Evolutionary conservation across 2,888 invertebrate genomes (phyloP).

Genomic region (Antheraea yamamai): DNA sequence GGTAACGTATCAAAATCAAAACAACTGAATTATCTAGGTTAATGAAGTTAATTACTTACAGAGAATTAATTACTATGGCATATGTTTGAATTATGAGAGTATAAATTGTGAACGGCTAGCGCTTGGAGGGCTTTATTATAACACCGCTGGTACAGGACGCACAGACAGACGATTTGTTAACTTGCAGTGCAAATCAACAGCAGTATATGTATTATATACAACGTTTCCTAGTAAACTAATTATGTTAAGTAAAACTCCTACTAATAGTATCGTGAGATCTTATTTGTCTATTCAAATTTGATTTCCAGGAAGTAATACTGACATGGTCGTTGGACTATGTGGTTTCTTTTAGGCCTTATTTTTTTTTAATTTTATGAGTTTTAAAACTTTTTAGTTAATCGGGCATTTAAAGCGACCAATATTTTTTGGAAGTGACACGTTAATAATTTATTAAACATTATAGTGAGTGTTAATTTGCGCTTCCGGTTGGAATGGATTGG

Average conservation of each 20-base stretch:
- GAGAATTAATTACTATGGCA: neutral
- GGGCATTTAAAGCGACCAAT: no score
- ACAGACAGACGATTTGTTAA: constrained; percentile 56
- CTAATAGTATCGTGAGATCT: no score
- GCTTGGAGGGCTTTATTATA: constrained; percentile 58
- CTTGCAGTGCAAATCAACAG: constrained; percentile 30
- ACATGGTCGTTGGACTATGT: no score
- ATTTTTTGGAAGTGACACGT: no score
- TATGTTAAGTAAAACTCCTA: neutral
- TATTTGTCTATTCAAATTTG: no score
- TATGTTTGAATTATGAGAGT: constrained; percentile 30
- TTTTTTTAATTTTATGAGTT: no score
- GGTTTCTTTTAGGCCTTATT: no score
- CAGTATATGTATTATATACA: constrained; percentile 13
- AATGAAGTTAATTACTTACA: neutral
- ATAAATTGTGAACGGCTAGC: constrained; percentile 50
- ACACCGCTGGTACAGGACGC: constrained; percentile 43
- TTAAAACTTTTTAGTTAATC: no score
- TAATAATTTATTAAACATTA: no score
- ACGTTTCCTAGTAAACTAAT: neutral
- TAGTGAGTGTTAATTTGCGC: no score
- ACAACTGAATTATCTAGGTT: neutral
- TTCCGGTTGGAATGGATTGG: no score
- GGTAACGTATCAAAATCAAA: neutral
- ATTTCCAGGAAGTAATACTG: no score